phyloP scores from a whole-genome alignment of 2,888 invertebrate genomes.

The Cantharis nigra region DNA sequence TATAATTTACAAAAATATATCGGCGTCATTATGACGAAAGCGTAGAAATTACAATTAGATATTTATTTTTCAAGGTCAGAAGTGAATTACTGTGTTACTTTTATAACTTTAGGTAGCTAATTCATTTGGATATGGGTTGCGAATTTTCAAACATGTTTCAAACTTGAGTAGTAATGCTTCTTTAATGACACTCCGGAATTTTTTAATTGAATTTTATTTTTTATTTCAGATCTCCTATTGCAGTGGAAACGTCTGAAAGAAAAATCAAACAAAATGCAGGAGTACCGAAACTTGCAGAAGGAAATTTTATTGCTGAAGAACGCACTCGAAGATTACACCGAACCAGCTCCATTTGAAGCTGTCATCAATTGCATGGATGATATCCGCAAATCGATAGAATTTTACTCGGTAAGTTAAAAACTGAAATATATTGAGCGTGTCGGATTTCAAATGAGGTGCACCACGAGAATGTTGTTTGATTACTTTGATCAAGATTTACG shows the following conservation, averaged over 20 bases:
- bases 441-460: background rate
- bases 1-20: background rate
- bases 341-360: slow-evolving; percentile 37
- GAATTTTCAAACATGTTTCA: background rate
- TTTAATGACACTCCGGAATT: background rate
- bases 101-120: background rate
- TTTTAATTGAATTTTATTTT: background rate
- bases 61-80: background rate
- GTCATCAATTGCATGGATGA: slow-evolving; percentile 48
- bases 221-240: slow-evolving; percentile 56
- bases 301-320: slow-evolving; percentile 52
- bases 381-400: slow-evolving; percentile 51
- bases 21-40: background rate
- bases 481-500: background rate
- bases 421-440: background rate
- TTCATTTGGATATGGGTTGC: background rate
- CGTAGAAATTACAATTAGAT: background rate
- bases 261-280: slow-evolving; percentile 51
- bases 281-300: slow-evolving; percentile 51
- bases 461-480: background rate
- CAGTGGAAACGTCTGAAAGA: slow-evolving; percentile 59
- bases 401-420: slow-evolving; percentile 49
- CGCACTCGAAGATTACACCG: slow-evolving; percentile 46
- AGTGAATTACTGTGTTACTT: background rate
- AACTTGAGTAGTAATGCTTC: background rate